These are phyloP conservation scores for Clarias laeviceps DNA, from an alignment of 2,797 vertebrate genomes.

Conservation along the genomic window DNA sequence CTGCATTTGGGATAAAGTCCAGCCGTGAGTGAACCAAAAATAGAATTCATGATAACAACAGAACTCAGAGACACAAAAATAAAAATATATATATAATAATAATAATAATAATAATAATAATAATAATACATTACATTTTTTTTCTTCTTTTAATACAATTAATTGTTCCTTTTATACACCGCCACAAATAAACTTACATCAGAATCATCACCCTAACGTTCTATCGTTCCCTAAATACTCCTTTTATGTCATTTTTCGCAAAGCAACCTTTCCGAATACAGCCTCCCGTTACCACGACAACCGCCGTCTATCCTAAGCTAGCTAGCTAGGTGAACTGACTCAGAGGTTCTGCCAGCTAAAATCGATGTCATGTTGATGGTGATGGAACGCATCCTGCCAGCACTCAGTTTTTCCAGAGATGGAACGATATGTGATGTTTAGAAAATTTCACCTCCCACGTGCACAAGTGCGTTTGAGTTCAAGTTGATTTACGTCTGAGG, in stretches of 20 bases:
- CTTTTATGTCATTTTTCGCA: background rate
- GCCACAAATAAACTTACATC: background rate
- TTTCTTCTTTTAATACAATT: too few relatives aligned
- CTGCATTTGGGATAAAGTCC: conserved; percentile 10
- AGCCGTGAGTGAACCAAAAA: background rate
- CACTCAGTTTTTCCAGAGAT: background rate
- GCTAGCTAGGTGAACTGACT: background rate
- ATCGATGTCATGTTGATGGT: background rate
- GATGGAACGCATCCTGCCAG: background rate
- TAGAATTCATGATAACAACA: background rate
- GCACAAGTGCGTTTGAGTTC: background rate
- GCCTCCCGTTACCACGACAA: background rate
- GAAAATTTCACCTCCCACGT: background rate
- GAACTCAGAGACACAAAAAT: background rate
- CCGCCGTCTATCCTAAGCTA: background rate
- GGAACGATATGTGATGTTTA: background rate
- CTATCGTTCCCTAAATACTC: background rate
- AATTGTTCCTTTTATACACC: too few relatives aligned
- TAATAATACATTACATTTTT: background rate
- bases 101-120: conserved; percentile 1
- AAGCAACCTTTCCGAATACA: background rate
- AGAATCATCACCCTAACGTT: too few relatives aligned
- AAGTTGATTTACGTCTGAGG: background rate
- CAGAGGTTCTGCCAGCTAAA: background rate
- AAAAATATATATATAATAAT: background rate